Percentiles rank a stretch among this genome's conserved stretches.
phyloP scores from a whole-genome alignment of 1,140 invertebrate genomes.

The Cecropterus lyciades region DNA sequence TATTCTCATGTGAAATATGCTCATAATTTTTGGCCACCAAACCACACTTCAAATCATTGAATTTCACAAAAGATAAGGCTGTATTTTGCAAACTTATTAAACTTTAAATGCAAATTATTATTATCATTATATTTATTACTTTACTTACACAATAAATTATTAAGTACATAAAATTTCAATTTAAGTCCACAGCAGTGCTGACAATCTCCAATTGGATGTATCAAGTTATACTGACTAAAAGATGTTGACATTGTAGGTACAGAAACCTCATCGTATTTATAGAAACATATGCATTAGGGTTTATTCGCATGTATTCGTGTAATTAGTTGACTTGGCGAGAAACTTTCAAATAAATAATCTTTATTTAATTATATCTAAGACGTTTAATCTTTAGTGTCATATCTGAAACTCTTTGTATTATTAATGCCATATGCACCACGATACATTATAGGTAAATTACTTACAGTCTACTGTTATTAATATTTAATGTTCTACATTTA shows the following conservation, averaged over 20 bases:
- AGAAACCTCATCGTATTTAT: too few species aligned
- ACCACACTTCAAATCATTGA: conserved; percentile 5
- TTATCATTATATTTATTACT: conserved; percentile 51
- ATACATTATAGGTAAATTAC: conserved; percentile 1
- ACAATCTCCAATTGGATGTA: conserved; percentile 74
- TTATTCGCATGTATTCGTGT: too few species aligned
- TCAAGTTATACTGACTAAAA: conserved; percentile 42
- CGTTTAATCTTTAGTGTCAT: conserved; percentile 4
- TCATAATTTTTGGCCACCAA: conserved; percentile 21
- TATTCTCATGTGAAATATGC: conserved; percentile 10
- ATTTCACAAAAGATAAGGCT: conserved; percentile 35
- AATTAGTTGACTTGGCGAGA: too few species aligned
- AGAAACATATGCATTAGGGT: too few species aligned
- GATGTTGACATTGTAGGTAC: too few species aligned
- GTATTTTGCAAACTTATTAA: conserved; percentile 51
- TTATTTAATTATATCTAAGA: too few species aligned
- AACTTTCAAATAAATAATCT: too few species aligned
- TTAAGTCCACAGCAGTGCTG: conserved; percentile 63
- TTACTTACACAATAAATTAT: conserved; percentile 70
- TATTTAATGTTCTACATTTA: too few species aligned
- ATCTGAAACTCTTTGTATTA: background rate
- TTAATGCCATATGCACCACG: conserved; percentile 5
- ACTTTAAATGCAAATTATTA: conserved; percentile 68
- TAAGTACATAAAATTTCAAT: conserved; percentile 75
- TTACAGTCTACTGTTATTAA: conserved; percentile 2